phyloP scores from a whole-genome alignment of 2,888 invertebrate genomes.

The Cheilosia pagana region DNA sequence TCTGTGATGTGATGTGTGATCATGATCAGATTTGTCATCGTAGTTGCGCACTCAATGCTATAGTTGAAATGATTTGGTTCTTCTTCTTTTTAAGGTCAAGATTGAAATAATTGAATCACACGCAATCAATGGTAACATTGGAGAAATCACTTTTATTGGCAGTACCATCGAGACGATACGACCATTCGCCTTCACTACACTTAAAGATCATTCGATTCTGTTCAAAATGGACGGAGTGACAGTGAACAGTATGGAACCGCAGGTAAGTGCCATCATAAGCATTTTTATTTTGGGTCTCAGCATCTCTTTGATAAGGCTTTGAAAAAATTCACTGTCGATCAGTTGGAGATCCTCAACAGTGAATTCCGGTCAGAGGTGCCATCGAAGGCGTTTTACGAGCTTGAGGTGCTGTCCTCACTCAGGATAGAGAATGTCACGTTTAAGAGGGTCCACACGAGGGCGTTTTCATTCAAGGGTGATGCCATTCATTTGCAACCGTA shows the following conservation, averaged over 20 bases:
- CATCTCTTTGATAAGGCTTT: constrained; percentile 84
- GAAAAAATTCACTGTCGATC: constrained; percentile 90
- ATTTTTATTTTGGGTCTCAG: neutral
- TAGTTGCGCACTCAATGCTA: neutral
- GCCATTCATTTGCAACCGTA: neutral
- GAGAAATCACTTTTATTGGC: constrained; percentile 87
- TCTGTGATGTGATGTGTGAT: constrained; percentile 7
- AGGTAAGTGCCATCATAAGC: constrained; percentile 80
- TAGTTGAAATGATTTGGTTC: neutral
- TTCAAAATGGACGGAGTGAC: constrained; percentile 87
- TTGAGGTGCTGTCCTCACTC: constrained; percentile 88
- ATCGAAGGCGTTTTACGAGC: constrained; percentile 89
- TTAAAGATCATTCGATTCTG: constrained; percentile 86
- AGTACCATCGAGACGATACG: constrained; percentile 86
- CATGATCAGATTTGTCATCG: constrained; percentile 45
- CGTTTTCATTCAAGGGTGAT: constrained; percentile 85
- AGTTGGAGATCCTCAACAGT: constrained; percentile 87
- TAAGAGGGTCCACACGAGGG: constrained; percentile 87
- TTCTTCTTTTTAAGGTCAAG: constrained; percentile 80
- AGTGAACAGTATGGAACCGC: constrained; percentile 86
- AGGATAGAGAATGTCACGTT: constrained; percentile 87
- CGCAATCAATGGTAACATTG: constrained; percentile 89
- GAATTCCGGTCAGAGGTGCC: constrained; percentile 86
- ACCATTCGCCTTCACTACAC: constrained; percentile 90
- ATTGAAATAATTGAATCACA: constrained; percentile 85